Evolutionary conservation across 2,113 vertebrate species (phyloP), one percentile per base, ranked within the genome.

Genomic region (Coryphaenoides rupestris): DNA sequence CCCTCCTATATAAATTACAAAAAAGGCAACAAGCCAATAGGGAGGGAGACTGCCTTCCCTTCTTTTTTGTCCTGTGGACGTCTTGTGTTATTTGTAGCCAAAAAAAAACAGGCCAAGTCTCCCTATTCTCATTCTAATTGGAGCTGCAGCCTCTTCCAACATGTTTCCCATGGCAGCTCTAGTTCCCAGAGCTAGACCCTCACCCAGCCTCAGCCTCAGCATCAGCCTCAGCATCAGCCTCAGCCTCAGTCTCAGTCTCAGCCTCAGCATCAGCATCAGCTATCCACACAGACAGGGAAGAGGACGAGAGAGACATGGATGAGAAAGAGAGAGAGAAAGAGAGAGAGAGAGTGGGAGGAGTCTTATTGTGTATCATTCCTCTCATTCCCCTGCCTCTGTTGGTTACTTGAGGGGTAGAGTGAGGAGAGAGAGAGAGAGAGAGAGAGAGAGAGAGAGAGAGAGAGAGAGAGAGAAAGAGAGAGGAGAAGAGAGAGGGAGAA

Each of bases 41-140:
- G 71, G 72, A 57, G 61, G 19, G 55, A 66, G 55, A 59, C 40
- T 69, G 60, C 62, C 54, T 75, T 70, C 68, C 54, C 33, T 40
- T 40, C 6, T 40, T 40, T 40, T 84, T 81, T 88, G 77, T 83
- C 68, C 79, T 50, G 74, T 69, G 57, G 60, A 74, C 67, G 79
- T 83, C 75, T 81, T 83, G 76, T 62, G 65, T 82, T 82, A 72
- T 80, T 76, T 74, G 72, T 72, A 56, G 74, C 82, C 76, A 68
- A 74, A n/a, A n/a, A n/a, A n/a, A n/a, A 40, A 40, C 33, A 40
- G 33, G 74, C 82, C 76, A 69, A 74, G 66, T 72, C 17, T 14
- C 62, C 62, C 74, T 72, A 80, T 85, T 88, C 75, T 88, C 63
- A 87, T 85, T 85, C 79, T 84, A 88, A 87, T 88, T 84, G 70